These are phyloP conservation scores for Smittia aterrima DNA, from an alignment of 2,888 invertebrate species.

Conservation along the genomic window DNA sequence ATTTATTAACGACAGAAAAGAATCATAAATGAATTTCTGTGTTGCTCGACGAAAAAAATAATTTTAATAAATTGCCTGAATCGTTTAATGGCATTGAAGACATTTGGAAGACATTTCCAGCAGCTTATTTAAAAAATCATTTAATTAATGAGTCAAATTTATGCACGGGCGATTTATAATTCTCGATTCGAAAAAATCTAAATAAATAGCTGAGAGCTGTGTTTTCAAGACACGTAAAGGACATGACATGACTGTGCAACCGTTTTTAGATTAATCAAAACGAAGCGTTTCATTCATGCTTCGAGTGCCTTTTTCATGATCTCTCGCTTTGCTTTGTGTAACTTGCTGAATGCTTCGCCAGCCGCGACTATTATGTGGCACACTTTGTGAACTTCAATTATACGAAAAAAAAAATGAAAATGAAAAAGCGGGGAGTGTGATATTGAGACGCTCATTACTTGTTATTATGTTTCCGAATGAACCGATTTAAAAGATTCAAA, in stretches of 20 bases:
- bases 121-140: neutral
- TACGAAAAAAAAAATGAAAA: neutral
- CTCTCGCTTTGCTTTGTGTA: neutral
- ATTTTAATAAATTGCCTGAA: neutral
- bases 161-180: slow-evolving; percentile 1
- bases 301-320: neutral
- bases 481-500: neutral
- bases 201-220: neutral
- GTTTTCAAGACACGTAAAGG: slow-evolving; percentile 2
- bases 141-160: slow-evolving; percentile 27
- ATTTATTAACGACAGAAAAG: too few species aligned
- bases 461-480: slow-evolving; percentile 1
- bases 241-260: neutral
- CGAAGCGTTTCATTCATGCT: neutral
- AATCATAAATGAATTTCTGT: too few species aligned
- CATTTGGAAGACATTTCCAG: slow-evolving; percentile 1
- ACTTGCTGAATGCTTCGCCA: neutral
- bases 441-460: neutral
- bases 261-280: neutral
- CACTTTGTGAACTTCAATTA: slow-evolving; percentile 8
- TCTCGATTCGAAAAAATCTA: neutral
- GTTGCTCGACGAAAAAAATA: too few species aligned
- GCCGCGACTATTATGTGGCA: neutral
- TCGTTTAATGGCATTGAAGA: slow-evolving; percentile 22
- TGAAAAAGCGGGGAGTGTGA: neutral